phyloP scores from a whole-genome alignment of 2,113 vertebrate genomes.

The Ginglymostoma cirratum region DNA sequence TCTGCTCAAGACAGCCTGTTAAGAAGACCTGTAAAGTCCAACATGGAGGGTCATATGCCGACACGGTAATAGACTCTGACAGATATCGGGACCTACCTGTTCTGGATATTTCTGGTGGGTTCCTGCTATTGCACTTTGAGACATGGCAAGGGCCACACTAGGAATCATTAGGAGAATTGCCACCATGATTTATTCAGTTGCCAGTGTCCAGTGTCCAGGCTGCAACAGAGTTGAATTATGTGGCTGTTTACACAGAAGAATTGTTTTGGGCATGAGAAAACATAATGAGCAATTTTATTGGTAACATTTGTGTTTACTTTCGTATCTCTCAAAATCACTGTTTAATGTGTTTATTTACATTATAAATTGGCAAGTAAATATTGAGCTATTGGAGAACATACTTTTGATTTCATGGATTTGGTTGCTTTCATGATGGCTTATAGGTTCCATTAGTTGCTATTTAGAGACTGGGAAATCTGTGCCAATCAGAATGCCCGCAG shows the following conservation, averaged over 20 bases:
- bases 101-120: not conserved
- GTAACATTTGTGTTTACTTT: not conserved
- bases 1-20: too few relatives aligned
- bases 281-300: not conserved
- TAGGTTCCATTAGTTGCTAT: too few relatives aligned
- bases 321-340: not conserved
- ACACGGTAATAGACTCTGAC: too few relatives aligned
- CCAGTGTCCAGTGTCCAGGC: not conserved
- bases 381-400: not conserved
- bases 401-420: not conserved
- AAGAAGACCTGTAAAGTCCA: not conserved
- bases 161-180: not conserved
- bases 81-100: not conserved
- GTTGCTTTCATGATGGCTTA: not conserved
- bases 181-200: not conserved
- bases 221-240: not conserved
- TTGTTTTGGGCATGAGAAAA: not conserved
- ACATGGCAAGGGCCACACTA: not conserved
- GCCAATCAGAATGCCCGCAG: not conserved
- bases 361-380: not conserved
- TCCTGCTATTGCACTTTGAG: not conserved
- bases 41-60: not conserved
- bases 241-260: not conserved
- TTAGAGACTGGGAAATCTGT: not conserved
- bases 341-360: not conserved